These are phyloP conservation scores for Polylopha cassiicola DNA, from an alignment of 2,888 invertebrate genomes.

Conservation along the genomic window DNA sequence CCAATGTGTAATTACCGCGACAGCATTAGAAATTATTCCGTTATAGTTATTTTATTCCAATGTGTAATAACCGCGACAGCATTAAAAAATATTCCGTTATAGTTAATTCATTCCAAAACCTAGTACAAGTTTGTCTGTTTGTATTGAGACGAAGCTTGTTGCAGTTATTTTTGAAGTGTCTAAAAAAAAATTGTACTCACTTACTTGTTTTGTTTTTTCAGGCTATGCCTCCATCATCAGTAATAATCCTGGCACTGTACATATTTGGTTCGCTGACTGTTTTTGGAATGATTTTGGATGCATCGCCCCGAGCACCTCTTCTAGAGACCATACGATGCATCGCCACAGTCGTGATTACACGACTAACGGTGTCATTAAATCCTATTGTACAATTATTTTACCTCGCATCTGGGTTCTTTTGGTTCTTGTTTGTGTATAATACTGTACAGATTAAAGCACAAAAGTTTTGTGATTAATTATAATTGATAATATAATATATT, in stretches of 20 bases:
- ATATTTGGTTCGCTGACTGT: constrained; percentile 79
- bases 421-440: constrained; percentile 70
- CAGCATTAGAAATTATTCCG: too few relatives aligned
- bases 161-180: too few relatives aligned
- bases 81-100: too few relatives aligned
- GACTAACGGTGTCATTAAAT: constrained; percentile 37
- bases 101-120: too few relatives aligned
- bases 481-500: too few relatives aligned
- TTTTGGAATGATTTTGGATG: constrained; percentile 82
- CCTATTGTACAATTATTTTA: constrained; percentile 64
- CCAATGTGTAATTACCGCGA: too few relatives aligned
- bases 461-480: neutral
- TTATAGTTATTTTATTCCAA: too few relatives aligned
- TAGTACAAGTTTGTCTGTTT: too few relatives aligned
- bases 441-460: constrained; percentile 59
- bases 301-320: constrained; percentile 72
- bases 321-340: constrained; percentile 79
- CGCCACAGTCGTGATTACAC: constrained; percentile 51
- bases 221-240: constrained; percentile 70
- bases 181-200: too few relatives aligned
- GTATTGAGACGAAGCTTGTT: too few relatives aligned
- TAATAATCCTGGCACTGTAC: constrained; percentile 72
- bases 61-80: too few relatives aligned
- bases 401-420: constrained; percentile 69
- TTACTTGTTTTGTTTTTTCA: too few relatives aligned